Conservation (phyloP, 2,113 vertebrate genomes). For the Pomatorhinus ruficollis region DNA sequence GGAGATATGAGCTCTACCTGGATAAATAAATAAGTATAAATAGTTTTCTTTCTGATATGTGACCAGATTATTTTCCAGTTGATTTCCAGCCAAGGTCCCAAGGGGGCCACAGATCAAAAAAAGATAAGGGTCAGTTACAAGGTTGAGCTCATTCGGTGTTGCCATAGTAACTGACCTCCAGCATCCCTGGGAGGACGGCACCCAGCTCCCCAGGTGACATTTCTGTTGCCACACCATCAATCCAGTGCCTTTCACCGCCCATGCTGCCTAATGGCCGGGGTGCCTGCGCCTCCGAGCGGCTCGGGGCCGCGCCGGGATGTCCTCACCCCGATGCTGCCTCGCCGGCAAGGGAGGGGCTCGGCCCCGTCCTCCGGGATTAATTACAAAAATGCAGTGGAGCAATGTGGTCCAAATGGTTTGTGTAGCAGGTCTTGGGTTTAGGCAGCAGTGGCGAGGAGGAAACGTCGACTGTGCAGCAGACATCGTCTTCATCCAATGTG, state of each 20-base stretch:
- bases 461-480: not conserved
- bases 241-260: conserved; percentile 74
- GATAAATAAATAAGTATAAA: conserved; percentile 79
- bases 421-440: not conserved
- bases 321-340: not conserved
- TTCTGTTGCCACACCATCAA: conserved; percentile 85
- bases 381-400: conserved; percentile 64
- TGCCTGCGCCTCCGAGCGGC: conserved; percentile 25
- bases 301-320: not conserved
- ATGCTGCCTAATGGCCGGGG: conserved; percentile 72
- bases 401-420: not conserved
- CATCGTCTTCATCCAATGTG: fast-evolving
- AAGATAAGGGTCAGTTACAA: conserved; percentile 97
- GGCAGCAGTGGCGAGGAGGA: not conserved
- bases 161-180: conserved; percentile 96
- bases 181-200: conserved; percentile 87
- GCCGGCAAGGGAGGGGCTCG: not conserved
- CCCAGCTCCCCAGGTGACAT: conserved; percentile 84
- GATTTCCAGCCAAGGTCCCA: conserved; percentile 82
- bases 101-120: conserved; percentile 85
- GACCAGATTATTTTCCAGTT: conserved; percentile 85
- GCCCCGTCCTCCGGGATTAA: conserved; percentile 72
- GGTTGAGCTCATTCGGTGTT: conserved; percentile 88
- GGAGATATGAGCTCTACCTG: conserved; percentile 58
- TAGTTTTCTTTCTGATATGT: conserved; percentile 82